Evolutionary conservation across 2,797 vertebrate genomes (phyloP).

Genomic region (Pteronotus mesoamericanus): DNA sequence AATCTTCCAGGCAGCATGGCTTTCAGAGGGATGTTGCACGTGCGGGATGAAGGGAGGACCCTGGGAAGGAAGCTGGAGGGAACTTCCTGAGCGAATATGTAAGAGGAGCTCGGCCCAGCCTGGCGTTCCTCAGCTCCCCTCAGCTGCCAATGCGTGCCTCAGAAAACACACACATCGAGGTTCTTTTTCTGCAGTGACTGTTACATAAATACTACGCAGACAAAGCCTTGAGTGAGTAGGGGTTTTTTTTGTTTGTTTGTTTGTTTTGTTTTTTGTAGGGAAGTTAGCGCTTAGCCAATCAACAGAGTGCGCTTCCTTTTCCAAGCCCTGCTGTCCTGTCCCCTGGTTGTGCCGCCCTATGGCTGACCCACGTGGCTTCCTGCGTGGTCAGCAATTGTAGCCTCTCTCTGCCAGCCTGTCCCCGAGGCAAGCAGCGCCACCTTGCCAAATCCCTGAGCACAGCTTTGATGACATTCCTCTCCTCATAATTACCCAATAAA

Average conservation of each 20-base stretch:
- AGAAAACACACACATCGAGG: neutral
- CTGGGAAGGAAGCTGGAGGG: neutral
- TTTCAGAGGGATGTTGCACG: neutral
- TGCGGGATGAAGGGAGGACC: neutral
- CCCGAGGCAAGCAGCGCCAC: rapidly evolving
- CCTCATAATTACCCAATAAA: neutral
- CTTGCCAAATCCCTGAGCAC: neutral
- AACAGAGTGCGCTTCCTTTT: neutral
- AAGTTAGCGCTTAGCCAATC: neutral
- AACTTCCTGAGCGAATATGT: neutral
- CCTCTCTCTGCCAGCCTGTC: neutral
- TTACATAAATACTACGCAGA: neutral
- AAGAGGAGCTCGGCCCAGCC: neutral
- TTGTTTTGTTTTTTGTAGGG: neutral
- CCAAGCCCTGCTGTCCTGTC: neutral
- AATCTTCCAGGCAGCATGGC: neutral
- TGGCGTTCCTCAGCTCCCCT: neutral
- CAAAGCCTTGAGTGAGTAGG: neutral
- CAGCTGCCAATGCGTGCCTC: neutral
- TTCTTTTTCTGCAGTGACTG: neutral
- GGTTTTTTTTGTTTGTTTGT: neutral
- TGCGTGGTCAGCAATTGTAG: neutral
- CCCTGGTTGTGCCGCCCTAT: rapidly evolving
- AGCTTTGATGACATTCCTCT: neutral
- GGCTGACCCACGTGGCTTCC: neutral